A percentile compares a stretch with the other conserved stretches of the same genome.
phyloP scores from a whole-genome alignment of 2,797 vertebrate species.

The Manis crassicaudata region DNA sequence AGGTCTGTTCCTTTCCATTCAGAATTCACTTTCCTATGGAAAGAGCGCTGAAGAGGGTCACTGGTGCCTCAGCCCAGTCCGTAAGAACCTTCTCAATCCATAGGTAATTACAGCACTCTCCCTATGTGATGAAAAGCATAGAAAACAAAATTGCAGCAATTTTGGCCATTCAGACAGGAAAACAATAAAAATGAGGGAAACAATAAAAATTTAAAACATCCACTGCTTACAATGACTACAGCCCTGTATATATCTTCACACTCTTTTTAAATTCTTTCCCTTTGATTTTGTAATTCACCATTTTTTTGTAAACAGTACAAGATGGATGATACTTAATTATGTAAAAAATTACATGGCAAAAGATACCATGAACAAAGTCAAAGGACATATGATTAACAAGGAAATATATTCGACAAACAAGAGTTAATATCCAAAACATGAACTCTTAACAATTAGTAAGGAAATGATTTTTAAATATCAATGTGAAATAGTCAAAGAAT shows the following conservation, averaged over 20 bases:
- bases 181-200: not conserved
- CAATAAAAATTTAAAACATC: not conserved
- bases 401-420: not conserved
- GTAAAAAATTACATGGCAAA: not conserved
- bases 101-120: not conserved
- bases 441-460: not conserved
- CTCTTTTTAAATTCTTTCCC: not conserved
- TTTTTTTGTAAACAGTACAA: not conserved
- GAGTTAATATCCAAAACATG: not conserved
- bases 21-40: not conserved
- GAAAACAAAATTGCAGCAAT: not conserved
- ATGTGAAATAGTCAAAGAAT: not conserved
- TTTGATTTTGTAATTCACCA: not conserved
- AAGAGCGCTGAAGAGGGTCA: not conserved
- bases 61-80: not conserved
- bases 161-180: not conserved
- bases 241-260: not conserved
- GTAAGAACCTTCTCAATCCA: not conserved
- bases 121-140: not conserved
- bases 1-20: not conserved
- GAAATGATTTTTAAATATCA: constrained; percentile 13
- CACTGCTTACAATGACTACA: not conserved
- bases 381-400: not conserved
- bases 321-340: not conserved
- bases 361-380: not conserved